phyloP scores from a whole-genome alignment of 2,113 vertebrate genomes.

The Pelmatolapia mariae region DNA sequence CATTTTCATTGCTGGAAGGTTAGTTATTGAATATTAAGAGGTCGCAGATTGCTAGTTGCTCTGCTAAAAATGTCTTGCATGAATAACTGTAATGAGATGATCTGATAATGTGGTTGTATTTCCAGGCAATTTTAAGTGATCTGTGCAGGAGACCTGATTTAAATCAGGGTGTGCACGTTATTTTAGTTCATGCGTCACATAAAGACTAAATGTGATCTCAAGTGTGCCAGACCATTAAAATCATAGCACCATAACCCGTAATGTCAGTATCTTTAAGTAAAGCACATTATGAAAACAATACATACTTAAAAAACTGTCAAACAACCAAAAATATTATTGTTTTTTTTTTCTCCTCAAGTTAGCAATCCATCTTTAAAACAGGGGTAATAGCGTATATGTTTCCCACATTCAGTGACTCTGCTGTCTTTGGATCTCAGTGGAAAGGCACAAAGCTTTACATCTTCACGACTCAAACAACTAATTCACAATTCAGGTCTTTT shows the following conservation, averaged over 20 bases:
- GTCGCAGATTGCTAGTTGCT: neutral
- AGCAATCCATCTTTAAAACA: neutral
- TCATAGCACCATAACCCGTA: neutral
- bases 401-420: neutral
- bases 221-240: neutral
- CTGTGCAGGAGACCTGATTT: neutral
- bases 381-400: rapidly evolving
- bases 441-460: neutral
- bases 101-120: neutral
- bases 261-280: neutral
- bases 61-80: neutral
- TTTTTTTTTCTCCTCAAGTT: neutral
- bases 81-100: too few relatives aligned
- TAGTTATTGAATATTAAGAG: rapidly evolving
- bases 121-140: neutral
- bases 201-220: rapidly evolving
- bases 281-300: neutral
- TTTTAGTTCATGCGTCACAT: neutral
- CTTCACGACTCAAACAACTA: neutral
- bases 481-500: neutral
- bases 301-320: neutral
- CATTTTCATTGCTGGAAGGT: neutral
- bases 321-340: neutral
- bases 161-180: neutral
- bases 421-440: neutral